Base-by-base conservation (phyloP, 1,140 invertebrate genomes). In the Trissolcus basalis region DNA sequence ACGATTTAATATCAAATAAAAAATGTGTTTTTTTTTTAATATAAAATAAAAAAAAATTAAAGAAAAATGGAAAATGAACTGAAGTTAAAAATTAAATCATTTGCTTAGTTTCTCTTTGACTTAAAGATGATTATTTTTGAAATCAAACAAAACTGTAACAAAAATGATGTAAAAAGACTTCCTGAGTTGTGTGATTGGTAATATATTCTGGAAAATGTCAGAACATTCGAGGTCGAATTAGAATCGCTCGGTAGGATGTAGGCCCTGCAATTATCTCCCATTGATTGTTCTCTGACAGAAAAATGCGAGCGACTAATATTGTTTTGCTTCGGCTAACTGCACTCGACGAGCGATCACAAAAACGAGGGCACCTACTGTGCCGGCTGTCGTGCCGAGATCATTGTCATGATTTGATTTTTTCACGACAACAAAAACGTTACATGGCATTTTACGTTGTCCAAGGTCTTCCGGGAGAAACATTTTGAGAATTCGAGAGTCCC, bases 401-500 rank as follows among this genome's bases (percentile, higher is more conserved):
- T 61, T 61, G 67, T 60, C 0, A 44, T 63, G 45, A 63, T 61
- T 61, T 63, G 58, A 71, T 56, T 72, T 65, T 65, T 65, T 49
- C n/a, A 56, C 15, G 61, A 44, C 56, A 53, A 64, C 39, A 70
- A 61, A 61, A 61, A 70, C 33, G 14, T 50, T 61, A 53, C 47
- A 45, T 49, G 13, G 39, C 15, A 55, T 60, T 61, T 56, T 39
- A 39, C n/a, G 9, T n/a, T 10, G 36, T 49, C 53, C 64, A 68
- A 69, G 59, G 58, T 44, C 65, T 76, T 65, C 60, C 45, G 59
- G 64, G 36, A 67, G 48, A 50, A 48, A 63, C 50, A 36, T 58
- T 59, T 72, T 69, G 73, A 56, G 68, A 64, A 72, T 51, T 33
- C 47, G 43, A 65, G 69, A 68, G 19, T 71, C 71, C 58, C 65